Base-by-base conservation (phyloP, 53 echinoderm and acorn worm species). In the Luidia sarsii region DNA sequence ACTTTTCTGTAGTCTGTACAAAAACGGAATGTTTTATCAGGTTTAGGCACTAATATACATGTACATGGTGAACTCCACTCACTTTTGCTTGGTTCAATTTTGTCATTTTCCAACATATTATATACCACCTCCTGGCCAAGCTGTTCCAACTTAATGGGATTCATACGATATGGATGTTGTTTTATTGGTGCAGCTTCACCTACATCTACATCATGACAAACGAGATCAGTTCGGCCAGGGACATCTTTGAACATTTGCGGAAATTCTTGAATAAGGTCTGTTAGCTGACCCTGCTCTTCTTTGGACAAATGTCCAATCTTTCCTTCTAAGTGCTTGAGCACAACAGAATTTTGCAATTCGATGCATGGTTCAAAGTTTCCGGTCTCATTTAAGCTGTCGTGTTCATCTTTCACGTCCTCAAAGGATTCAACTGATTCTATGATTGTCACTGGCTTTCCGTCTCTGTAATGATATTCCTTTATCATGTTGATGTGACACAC, bases 401-500 rank as follows among this genome's bases (percentile, higher is more conserved):
- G 0, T 30, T 18, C 1, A 14, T 10, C 27, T 21, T 9, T 20
- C 5, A 49, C 3, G 0, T 24, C 2, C 8, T 3, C 8, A 20
- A 29, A 32, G 4, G 29, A 4, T 1, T 70, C 20, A 5, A 28
- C 33, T 16, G 18, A n/a, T n/a, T n/a, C 16, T 2, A 33, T 15
- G 50, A 7, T 51, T 70, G 9, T 51, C 8, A 50, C 33, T 35
- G 19, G 2, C 21, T 6, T 16, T 48, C 6, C 35, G 37, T 56
- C 67, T 74, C 75, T 22, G 3, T 68, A 79, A 66, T 43, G n/a
- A 32, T 87, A 91, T 50, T 25, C 16, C 31, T 83, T 91, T 2
- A 84, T 50, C 91, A 91, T 91, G 32, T 91, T 91, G 2, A 91
- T 34, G 21, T 90, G 89, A 66, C 92, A 85, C 2, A 92, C 35